phyloP scores from a whole-genome alignment of 2,888 invertebrate genomes.

The Cryptocephalus primarius region DNA sequence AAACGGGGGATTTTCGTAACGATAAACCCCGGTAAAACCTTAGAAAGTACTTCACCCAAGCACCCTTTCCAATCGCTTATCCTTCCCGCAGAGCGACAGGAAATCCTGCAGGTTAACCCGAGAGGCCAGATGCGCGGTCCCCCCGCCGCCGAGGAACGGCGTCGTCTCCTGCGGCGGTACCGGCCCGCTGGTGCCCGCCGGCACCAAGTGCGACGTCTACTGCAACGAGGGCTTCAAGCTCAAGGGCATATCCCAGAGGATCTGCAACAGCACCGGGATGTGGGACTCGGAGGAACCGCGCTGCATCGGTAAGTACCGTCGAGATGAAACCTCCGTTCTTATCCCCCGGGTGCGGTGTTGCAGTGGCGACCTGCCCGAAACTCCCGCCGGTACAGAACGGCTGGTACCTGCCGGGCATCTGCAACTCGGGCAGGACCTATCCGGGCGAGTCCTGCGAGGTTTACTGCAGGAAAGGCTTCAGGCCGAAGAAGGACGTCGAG shows the following conservation, averaged over 20 bases:
- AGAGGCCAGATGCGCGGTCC: conserved; percentile 20
- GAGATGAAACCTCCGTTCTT: too few species aligned
- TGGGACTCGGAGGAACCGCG: conserved; percentile 40
- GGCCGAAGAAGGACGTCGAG: conserved; percentile 21
- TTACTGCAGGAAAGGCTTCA: conserved; percentile 40
- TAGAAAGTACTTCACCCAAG: too few species aligned
- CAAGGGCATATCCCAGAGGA: conserved; percentile 40
- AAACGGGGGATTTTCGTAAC: too few species aligned
- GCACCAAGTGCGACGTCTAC: conserved; percentile 40
- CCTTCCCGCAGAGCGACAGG: too few species aligned
- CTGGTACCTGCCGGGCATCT: conserved; percentile 41
- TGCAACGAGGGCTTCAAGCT: conserved; percentile 45
- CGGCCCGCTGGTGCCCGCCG: conserved; percentile 19
- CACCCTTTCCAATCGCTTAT: too few species aligned
- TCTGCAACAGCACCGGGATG: conserved; percentile 41
- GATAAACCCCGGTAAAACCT: too few species aligned
- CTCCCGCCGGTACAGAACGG: conserved; percentile 40
- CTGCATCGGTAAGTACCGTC: conserved; percentile 44
- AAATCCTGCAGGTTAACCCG: conserved; percentile 16
- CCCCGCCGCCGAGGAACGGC: conserved; percentile 22
- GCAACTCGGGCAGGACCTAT: conserved; percentile 37
- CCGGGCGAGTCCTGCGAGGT: conserved; percentile 41
- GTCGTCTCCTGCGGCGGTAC: conserved; percentile 19
- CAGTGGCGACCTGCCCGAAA: conserved; percentile 40
- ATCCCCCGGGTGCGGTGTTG: too few species aligned